Evolutionary conservation across 2,113 vertebrate genomes (phyloP).

Genomic region (Choloepus hoffmanni): DNA sequence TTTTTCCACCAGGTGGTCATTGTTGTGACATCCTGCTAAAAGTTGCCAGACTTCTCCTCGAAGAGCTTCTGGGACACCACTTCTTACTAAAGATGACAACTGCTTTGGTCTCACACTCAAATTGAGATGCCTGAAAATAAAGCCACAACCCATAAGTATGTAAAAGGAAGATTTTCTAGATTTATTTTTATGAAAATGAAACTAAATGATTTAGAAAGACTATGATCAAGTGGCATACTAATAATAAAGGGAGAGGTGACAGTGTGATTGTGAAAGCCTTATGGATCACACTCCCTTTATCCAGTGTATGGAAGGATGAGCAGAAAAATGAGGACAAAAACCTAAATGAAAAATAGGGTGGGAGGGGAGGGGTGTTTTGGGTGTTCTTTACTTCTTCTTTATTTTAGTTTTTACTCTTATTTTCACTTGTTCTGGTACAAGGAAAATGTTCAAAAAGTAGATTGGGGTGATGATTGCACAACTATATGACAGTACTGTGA

Average conservation of each 20-base stretch:
- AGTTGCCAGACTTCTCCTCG: slow-evolving; percentile 99
- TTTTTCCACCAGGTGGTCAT: slow-evolving; percentile 97
- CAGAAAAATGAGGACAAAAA: no score
- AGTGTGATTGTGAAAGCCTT: no score
- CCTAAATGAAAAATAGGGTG: no score
- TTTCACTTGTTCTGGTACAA: no score
- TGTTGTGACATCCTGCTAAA: slow-evolving; percentile 98
- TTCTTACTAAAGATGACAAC: slow-evolving; percentile 94
- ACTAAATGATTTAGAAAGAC: slow-evolving; percentile 45
- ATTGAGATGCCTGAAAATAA: slow-evolving; percentile 94
- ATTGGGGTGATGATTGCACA: no score
- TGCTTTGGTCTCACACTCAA: slow-evolving; percentile 95
- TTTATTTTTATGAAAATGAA: slow-evolving; percentile 56
- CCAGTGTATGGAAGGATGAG: no score
- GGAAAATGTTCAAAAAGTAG: no score
- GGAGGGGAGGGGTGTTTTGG: no score
- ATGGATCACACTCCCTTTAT: no score
- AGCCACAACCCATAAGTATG: slow-evolving; percentile 23
- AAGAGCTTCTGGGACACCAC: slow-evolving; percentile 97
- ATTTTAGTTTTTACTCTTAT: no score
- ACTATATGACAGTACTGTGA: no score
- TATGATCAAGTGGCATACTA: background rate
- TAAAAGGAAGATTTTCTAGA: slow-evolving; percentile 8
- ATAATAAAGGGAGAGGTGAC: background rate
- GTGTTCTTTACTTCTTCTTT: no score